Conservation (phyloP, 2,797 vertebrate genomes). For the Ptychobarbus kaznakovi region DNA sequence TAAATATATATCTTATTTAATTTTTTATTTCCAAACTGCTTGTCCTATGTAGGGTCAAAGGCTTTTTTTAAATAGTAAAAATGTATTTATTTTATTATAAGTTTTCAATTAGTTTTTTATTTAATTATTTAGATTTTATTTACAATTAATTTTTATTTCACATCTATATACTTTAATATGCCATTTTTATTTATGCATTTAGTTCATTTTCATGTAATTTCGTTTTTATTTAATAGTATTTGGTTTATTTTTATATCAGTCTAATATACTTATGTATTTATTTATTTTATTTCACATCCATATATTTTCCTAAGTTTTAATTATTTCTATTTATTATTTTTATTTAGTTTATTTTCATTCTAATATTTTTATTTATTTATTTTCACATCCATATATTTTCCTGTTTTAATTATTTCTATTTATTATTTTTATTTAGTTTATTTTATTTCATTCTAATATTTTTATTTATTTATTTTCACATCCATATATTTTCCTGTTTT, state of each 20-base stretch:
- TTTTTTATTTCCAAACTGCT: too few species aligned
- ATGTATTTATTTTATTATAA: neutral
- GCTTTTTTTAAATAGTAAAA: neutral
- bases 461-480: neutral
- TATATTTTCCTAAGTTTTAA: too few species aligned
- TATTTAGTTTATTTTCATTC: too few species aligned
- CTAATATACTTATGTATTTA: too few species aligned
- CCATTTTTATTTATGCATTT: neutral
- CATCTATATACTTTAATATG: too few species aligned
- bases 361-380: too few species aligned
- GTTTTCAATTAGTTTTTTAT: neutral
- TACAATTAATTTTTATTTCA: neutral
- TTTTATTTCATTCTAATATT: neutral
- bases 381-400: too few species aligned
- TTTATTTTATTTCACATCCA: too few species aligned
- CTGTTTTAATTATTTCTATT: too few species aligned
- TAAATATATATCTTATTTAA: neutral
- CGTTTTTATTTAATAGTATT: neutral
- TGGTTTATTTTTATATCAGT: neutral
- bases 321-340: too few species aligned
- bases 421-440: too few species aligned
- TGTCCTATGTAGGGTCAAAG: too few species aligned
- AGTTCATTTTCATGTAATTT: neutral
- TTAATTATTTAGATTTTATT: neutral
- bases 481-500: neutral